phyloP scores from a whole-genome alignment of 2,797 vertebrate genomes.

The Zenarchopterus dispar region DNA sequence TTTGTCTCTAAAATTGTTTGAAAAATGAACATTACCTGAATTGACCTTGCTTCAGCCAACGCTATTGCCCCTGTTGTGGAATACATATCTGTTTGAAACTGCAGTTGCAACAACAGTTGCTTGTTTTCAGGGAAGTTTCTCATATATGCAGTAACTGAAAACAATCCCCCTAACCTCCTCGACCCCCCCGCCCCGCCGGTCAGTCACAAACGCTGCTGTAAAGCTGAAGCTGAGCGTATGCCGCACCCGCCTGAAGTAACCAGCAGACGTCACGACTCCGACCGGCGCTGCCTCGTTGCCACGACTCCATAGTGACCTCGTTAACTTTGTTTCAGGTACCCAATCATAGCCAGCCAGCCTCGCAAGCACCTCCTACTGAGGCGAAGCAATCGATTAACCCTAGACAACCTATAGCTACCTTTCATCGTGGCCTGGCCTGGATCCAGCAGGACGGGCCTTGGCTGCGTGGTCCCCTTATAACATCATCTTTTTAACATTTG shows the following conservation, averaged over 20 bases:
- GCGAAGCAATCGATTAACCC: constrained; percentile 70
- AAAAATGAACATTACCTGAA: constrained; percentile 22
- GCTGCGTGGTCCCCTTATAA: constrained; percentile 25
- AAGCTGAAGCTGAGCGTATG: constrained; percentile 8
- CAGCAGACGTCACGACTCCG: constrained; percentile 22
- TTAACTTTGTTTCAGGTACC: constrained; percentile 80
- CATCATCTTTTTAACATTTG: constrained; percentile 42
- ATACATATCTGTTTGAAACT: constrained; percentile 26
- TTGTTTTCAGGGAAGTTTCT: constrained; percentile 72
- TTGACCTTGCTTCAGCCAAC: neutral
- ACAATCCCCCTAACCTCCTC: constrained; percentile 56
- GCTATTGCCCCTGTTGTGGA: constrained; percentile 10
- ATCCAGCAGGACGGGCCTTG: too few species aligned
- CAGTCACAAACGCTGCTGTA: constrained; percentile 31
- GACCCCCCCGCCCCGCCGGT: constrained; percentile 34
- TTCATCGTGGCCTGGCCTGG: constrained; percentile 54
- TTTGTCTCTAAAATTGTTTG: constrained; percentile 25
- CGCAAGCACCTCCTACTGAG: constrained; percentile 60
- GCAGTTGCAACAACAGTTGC: constrained; percentile 58
- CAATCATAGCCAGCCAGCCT: constrained; percentile 79
- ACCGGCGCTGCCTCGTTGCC: constrained; percentile 58
- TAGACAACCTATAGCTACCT: constrained; percentile 82
- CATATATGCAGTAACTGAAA: constrained; percentile 75
- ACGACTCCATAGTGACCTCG: constrained; percentile 77
- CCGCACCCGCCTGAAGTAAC: constrained; percentile 25